Base-by-base conservation (phyloP, 2,113 vertebrate species). In the Clupea harengus region DNA sequence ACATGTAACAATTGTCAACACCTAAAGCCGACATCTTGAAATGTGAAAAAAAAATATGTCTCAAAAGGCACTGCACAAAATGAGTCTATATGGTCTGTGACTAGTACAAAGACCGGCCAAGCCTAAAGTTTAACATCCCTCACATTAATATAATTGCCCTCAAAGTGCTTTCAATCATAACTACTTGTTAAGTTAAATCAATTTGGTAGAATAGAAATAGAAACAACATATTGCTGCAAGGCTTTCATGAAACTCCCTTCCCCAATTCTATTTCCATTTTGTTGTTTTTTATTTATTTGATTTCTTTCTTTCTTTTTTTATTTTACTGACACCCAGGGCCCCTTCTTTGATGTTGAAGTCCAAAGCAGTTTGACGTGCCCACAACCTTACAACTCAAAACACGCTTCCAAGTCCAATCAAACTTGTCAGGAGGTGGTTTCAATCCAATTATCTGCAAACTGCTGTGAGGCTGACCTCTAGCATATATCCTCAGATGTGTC, bases 401-500 rank as follows among this genome's bases (percentile, higher is more conserved):
- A 86, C 49, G 81, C 47, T 46, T 86, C 20, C 52, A 45, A 47
- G 82, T 83, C 87, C 82, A 88, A 86, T 88, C 87, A 86, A 84
- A 88, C 83, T 82, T 81, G 82, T 83, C 84, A 80, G 82, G 32
- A 47, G 82, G 84, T 81, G 87, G 82, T 83, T 86, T 85, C n/a
- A 84, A 84, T 86, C 84, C 78, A 84, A 84, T 88, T 83, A 86
- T 82, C 80, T 39, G 47, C 83, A 67, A 57, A 83, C 49, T 45
- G 67, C 81, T n/a, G 84, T 32, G 15, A 81, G 54, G 32, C 75
- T 86, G 72, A 86, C 84, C n/a, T 85, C 78, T 81, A 82, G 75
- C 54, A 9, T 47, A 64, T 45, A 32, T 67, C 13, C 81, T 82
- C 81, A 78, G 72, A 78, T 78, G 72, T 78, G 72, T 78, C 72